Evolutionary conservation across 92 coral and sea anemone genomes (phyloP).

Genomic region (Epizoanthus illoricatus): DNA sequence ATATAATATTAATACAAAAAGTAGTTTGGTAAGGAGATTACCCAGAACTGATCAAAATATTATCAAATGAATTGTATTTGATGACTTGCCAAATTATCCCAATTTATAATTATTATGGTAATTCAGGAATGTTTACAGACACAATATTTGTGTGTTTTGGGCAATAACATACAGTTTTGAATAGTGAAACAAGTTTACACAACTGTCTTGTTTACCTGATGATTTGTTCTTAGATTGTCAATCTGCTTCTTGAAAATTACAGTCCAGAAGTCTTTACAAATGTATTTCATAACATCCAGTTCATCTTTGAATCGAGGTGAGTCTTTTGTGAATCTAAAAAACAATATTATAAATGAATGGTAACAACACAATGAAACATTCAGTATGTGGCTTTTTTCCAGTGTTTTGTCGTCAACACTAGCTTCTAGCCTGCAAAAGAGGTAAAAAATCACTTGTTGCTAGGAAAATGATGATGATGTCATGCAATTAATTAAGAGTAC

Average conservation of each 20-base stretch:
- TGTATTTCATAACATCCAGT: constrained; percentile 93
- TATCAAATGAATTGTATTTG: no score
- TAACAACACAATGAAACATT: not conserved
- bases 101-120: no score
- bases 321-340: constrained; percentile 88
- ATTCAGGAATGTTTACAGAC: not conserved
- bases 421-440: not conserved
- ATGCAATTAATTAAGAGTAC: no score
- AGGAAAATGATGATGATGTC: not conserved
- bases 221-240: constrained; percentile 92
- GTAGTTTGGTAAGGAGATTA: no score
- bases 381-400: not conserved
- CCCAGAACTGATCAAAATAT: no score
- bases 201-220: constrained; percentile 67
- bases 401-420: not conserved
- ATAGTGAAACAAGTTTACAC: not conserved
- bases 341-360: not conserved
- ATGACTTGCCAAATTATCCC: no score
- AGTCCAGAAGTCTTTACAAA: constrained; percentile 98
- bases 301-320: constrained; percentile 98
- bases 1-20: no score
- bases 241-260: constrained; percentile 92
- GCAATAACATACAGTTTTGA: not conserved
- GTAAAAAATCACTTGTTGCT: not conserved
- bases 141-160: not conserved